Base-by-base conservation (phyloP, 2,113 vertebrate species). In the Calypte anna region DNA sequence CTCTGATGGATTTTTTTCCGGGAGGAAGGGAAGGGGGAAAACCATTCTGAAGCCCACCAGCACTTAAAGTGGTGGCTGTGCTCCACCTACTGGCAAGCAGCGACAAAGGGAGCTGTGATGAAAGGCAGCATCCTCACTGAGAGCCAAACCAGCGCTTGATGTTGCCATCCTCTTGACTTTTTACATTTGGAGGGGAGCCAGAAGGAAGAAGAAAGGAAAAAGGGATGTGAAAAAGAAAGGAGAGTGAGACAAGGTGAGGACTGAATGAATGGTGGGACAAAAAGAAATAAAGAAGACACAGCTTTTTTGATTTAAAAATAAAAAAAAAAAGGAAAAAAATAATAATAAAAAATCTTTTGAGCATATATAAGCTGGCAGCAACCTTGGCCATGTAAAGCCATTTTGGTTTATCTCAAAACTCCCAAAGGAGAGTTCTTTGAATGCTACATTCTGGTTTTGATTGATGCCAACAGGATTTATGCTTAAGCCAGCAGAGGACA, bases 21-120 rank as follows among this genome's bases (percentile, higher is more conserved):
- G 73, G 30, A 72, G 67, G 46, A 70, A 83, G 46, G 55, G 77
- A 72, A 59, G 20, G 36, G 15, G 30, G 4, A 23, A 66, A 82
- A 43, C 36, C 30, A 44, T 11, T 7, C 14, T 5, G n/a, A 8
- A 25, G 66, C 21, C 43, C 48, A 14, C 23, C 3, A 8, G 44
- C 44, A 62, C 81, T 94, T 93, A 82, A 67, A 77, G 10, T 54
- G 93, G 97, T 87, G 91, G 94, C 43, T 95, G 97, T 92, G 92
- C 96, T 91, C 98, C 97, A 97, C 87, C 98, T 98, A 55, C 96
- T 91, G 97, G 96, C 80, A 88, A 36, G 9, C 44, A 61, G 11
- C 24, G 8, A 1, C 27, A 9, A 50, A 61, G n/a, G 3, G 70
- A 73, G 36, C 57, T 2, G 5, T 3, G 54, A 44, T 23, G 9